Percentiles rank a stretch among this genome's conserved stretches.
Conservation (phyloP, 2,888 invertebrate species). For the Dorcus parallelipipedus region DNA sequence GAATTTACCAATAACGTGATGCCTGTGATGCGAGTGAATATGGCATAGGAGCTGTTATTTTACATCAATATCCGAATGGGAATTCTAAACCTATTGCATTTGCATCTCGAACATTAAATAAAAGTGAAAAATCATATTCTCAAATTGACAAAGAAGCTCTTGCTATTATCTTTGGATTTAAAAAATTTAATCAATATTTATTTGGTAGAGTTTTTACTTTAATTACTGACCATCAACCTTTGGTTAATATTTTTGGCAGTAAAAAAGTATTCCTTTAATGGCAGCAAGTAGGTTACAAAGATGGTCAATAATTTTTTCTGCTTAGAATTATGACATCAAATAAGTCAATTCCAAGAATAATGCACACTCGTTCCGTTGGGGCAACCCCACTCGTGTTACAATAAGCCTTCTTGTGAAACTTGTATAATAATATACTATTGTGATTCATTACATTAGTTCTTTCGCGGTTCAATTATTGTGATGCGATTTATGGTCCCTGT, state of each 20-base stretch:
- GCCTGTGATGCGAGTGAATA: too few species aligned
- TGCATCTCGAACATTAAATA: slow-evolving; percentile 15
- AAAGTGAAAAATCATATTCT: slow-evolving; percentile 12
- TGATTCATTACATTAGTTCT: too few species aligned
- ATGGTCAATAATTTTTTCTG: slow-evolving; percentile 6
- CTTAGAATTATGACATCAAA: neutral
- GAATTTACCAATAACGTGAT: neutral
- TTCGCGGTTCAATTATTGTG: too few species aligned
- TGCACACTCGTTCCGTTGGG: too few species aligned
- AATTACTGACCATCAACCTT: slow-evolving; percentile 1
- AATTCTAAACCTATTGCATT: slow-evolving; percentile 11
- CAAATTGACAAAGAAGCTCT: neutral
- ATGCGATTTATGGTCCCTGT: too few species aligned
- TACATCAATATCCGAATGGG: too few species aligned
- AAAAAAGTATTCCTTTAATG: slow-evolving; percentile 3
- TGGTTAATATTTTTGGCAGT: neutral
- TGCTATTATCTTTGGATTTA: slow-evolving; percentile 3
- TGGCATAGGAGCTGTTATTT: too few species aligned
- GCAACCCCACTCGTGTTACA: too few species aligned
- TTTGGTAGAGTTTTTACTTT: neutral
- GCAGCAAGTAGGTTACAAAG: neutral
- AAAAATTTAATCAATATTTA: slow-evolving; percentile 4
- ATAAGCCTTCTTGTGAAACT: too few species aligned
- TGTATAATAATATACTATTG: too few species aligned
- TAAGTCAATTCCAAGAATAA: neutral